Conservation (phyloP, 2,113 vertebrate species). For the Colossoma macropomum region DNA sequence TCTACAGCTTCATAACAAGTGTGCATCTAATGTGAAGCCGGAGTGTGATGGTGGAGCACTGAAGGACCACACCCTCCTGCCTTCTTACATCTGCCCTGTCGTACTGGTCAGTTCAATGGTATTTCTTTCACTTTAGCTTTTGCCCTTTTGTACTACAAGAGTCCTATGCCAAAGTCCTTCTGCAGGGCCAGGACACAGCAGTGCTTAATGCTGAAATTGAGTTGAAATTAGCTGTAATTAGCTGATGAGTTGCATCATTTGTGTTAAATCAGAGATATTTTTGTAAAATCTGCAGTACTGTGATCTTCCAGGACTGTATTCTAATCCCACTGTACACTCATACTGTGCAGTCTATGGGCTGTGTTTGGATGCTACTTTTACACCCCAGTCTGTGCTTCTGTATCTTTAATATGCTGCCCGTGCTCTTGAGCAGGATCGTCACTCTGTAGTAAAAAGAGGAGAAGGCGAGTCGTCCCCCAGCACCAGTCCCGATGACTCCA, state of each 20-base stretch:
- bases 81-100: conserved; percentile 92
- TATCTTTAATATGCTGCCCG: not conserved
- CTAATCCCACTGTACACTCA: not conserved
- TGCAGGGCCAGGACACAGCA: not conserved
- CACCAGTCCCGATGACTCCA: conserved; percentile 80
- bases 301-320: no score
- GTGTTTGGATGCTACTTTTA: not conserved
- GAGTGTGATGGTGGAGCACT: conserved; percentile 94
- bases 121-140: conserved; percentile 1
- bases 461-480: conserved; percentile 83
- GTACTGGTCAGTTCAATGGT: conserved; percentile 85
- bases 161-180: not conserved
- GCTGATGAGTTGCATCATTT: not conserved
- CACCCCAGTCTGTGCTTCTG: not conserved
- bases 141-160: not conserved
- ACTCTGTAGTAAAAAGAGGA: conserved; percentile 72
- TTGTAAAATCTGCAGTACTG: not conserved
- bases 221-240: no score
- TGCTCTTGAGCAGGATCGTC: conserved; percentile 69
- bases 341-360: conserved; percentile 5
- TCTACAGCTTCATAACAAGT: conserved; percentile 93
- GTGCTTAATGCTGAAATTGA: not conserved
- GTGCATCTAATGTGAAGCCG: conserved; percentile 91
- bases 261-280: not conserved
- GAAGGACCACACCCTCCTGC: conserved; percentile 94